Evolutionary conservation across 1,140 invertebrate genomes (phyloP).

Genomic region (Nasonia vitripennis): DNA sequence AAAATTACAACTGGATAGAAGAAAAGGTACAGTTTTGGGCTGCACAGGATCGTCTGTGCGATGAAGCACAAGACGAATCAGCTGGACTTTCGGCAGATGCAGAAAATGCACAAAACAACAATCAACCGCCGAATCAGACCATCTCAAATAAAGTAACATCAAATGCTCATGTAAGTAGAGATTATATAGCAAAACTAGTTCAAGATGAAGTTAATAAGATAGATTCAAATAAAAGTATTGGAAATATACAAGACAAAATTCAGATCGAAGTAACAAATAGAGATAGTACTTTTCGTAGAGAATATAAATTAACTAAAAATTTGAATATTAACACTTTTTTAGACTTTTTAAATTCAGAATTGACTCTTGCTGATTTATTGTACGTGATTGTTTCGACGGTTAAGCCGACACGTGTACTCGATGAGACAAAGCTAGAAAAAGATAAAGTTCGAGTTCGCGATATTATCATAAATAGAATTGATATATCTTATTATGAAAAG

Average conservation of each 20-base stretch:
- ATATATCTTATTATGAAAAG: neutral
- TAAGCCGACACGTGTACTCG: neutral
- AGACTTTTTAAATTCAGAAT: neutral
- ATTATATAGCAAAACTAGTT: neutral
- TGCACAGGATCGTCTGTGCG: neutral
- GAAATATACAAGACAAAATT: neutral
- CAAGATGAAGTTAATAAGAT: neutral
- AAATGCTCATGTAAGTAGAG: constrained; percentile 9
- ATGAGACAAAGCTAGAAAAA: neutral
- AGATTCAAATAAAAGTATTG: neutral
- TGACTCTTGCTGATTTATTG: neutral
- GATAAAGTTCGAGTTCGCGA: neutral
- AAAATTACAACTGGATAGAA: neutral
- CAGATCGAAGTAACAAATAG: neutral
- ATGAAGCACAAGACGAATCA: too few relatives aligned
- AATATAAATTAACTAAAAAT: constrained; percentile 6
- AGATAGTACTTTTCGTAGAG: neutral
- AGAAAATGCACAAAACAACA: too few relatives aligned
- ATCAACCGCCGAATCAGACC: too few relatives aligned
- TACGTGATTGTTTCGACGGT: neutral
- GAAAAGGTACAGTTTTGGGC: neutral
- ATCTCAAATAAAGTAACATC: neutral
- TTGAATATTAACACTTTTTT: too few relatives aligned
- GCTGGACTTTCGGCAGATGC: too few relatives aligned
- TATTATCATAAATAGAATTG: neutral